Conservation (phyloP, 2,113 vertebrate species). For the Microcebus griseorufus region DNA sequence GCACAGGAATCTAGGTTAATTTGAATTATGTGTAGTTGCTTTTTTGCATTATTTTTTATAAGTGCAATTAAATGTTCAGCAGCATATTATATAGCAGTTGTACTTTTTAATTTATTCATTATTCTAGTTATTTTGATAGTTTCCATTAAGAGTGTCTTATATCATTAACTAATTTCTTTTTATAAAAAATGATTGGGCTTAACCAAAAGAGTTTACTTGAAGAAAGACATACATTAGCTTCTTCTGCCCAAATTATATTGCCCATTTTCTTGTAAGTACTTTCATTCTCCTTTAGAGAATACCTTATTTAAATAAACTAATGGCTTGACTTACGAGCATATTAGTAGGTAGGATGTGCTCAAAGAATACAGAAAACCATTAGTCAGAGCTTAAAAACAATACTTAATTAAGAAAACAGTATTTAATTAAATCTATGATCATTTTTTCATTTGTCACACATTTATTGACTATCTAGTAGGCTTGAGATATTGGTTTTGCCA, state of each 20-base stretch:
- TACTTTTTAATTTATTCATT: not conserved
- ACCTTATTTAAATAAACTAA: not conserved
- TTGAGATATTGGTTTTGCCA: constrained; percentile 27
- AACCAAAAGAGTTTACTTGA: not conserved
- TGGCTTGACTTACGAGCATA: not conserved
- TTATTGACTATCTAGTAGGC: not conserved
- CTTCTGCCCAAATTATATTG: constrained; percentile 9
- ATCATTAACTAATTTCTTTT: not conserved
- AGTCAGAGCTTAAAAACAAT: not conserved
- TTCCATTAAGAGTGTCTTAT: not conserved
- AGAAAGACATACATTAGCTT: not conserved
- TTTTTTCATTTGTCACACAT: constrained; percentile 24
- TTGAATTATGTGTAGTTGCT: not conserved
- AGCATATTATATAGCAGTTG: not conserved
- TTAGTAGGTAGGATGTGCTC: not conserved
- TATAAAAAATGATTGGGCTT: not conserved
- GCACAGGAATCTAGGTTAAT: not conserved
- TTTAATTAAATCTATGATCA: not conserved
- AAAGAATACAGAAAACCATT: constrained; percentile 19
- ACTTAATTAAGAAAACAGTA: not conserved
- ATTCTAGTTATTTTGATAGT: constrained; percentile 12
- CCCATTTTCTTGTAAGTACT: not conserved
- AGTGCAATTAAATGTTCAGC: constrained; percentile 25
- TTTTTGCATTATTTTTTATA: constrained; percentile 11
- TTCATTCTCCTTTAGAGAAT: not conserved